Evolutionary conservation across 1,140 invertebrate species (phyloP), one percentile per base, ranked within the genome.

Genomic region (Drosophila kanapiae): DNA sequence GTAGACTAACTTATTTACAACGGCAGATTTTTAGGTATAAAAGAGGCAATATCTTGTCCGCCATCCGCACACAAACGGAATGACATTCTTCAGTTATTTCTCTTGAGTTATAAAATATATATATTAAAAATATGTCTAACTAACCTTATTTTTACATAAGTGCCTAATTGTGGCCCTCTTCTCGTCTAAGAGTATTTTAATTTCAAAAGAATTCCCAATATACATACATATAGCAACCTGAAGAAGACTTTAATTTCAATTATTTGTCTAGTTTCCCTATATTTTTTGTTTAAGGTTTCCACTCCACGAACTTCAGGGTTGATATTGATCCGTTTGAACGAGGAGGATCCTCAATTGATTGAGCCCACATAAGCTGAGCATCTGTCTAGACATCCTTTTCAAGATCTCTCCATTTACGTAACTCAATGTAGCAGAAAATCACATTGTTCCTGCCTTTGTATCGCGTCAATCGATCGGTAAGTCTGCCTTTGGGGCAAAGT

Each of bases 351-450:
- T 51, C 59, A 68, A 83, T 83, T 71, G 75, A 75, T 80, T 69
- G 62, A 75, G 47, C 70, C 76, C 80, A 82, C 80, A 83, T 83
- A 49, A 67, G 48, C 53, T 71, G 48, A 48, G 56, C 78, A 82
- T 76, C 49, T 87, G 78, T 43, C 72, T 76, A 76, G 75, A 77
- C 49, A 61, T 69, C 56, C 74, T 83, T 70, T 68, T 64, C 11
- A 80, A 69, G 56, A 59, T 65, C 58, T 38, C 45, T 64, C 45
- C 59, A 72, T 81, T 74, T 54, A 65, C 47, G 53, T 59, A 63
- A 75, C 45, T 75, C 67, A 86, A 86, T 86, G 79, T 87, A 86
- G 79, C 82, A 72, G 69, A 87, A 86, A 87, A 82, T 82, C 63
- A 63, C 49, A 49, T 58, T 61, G 69, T 49, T 18, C 13, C 49